Percentiles rank a stretch among this genome's conserved stretches.
Evolutionary conservation across 2,113 vertebrate species (phyloP).

Genomic region (Grammomys surdaster): DNA sequence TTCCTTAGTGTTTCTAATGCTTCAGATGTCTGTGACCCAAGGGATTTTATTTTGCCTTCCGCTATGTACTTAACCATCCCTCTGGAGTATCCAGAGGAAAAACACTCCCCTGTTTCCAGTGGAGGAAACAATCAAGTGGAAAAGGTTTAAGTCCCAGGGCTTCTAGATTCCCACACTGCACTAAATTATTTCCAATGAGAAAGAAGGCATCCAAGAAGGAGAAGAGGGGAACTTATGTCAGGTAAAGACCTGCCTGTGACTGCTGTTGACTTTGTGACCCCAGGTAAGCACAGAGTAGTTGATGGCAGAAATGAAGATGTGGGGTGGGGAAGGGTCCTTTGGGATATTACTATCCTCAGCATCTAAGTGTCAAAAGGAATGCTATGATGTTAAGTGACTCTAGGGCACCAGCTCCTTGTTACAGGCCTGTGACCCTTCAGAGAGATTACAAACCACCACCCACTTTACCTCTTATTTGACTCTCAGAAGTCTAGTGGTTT

Average conservation of each 20-base stretch:
- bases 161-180: not conserved
- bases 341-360: not conserved
- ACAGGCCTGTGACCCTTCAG: not conserved
- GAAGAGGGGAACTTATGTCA: not conserved
- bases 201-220: not conserved
- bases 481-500: conserved; percentile 29
- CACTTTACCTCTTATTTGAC: conserved; percentile 19
- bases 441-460: not conserved
- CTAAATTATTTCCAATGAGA: conserved; percentile 39
- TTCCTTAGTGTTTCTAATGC: conserved; percentile 45
- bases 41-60: conserved; percentile 52
- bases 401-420: not conserved
- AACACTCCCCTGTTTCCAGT: conserved; percentile 29
- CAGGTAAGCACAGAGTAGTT: not conserved
- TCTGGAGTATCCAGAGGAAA: conserved; percentile 13
- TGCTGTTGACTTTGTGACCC: not conserved
- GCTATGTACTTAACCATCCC: not conserved
- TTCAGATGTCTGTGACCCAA: not conserved
- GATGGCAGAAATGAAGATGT: not conserved
- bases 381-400: not conserved
- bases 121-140: conserved; percentile 16
- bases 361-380: not conserved
- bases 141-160: conserved; percentile 25
- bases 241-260: not conserved
- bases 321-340: not conserved